Evolutionary conservation across 2,888 invertebrate genomes (phyloP), one percentile per base, ranked within the genome.

Genomic region (Sisyra nigra): DNA sequence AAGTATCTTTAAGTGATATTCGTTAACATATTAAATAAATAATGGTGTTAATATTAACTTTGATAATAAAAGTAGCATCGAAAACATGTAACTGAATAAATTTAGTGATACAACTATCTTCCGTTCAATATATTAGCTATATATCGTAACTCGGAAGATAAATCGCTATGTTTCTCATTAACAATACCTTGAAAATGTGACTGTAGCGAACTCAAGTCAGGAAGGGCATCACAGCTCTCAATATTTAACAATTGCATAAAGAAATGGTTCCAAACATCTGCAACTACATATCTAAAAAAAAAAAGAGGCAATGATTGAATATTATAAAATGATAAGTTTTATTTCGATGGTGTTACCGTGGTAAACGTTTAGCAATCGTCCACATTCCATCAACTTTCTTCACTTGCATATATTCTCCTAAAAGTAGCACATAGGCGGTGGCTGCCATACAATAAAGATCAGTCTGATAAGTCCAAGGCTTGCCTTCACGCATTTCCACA

Each of bases 401-500:
- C 46, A 63, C 42, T 54, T 84, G 79, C 81, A 94, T 91, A 60
- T 94, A 94, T 56, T 81, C 81, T 35, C 86, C 86, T 66, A 89
- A 85, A 11, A 92, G 64, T 50, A 94, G 66, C 40, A 86, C 84
- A 60, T 93, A 86, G 49, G 89, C 78, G 8, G 87, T 85, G 10
- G 85, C 87, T 40, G 87, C 87, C 47, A 92, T 65, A 50, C 93
- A 92, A 62, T 80, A 94, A 54, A 88, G 66, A 66, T 96, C 94
- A 29, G 87, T 85, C 67, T 94, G 92, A 61, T 85, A 92, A 31
- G 85, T 92, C 96, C 96, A 96, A 1, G 88, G 86, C 52, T 79
- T 74, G 35, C 80, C 74, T 53, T 89, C 88, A 50, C 76, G 72
- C 93, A 96, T 96, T 67, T 96, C 94, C 41, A 83, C 79, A 56